phyloP scores from a whole-genome alignment of 2,113 vertebrate genomes.

The Melanocharis versteri region DNA sequence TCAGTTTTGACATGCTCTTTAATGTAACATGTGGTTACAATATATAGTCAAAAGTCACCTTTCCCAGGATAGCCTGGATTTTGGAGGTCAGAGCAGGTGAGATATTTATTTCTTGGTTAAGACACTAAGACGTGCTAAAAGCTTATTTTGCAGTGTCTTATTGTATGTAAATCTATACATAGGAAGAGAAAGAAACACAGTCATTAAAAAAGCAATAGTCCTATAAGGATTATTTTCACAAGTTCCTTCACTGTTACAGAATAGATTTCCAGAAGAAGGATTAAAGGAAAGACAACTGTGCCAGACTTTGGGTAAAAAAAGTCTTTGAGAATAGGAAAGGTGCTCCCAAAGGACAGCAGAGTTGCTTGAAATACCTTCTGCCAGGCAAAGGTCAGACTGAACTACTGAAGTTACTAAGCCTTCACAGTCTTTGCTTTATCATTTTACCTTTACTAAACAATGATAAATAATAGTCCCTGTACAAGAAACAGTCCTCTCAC shows the following conservation, averaged over 20 bases:
- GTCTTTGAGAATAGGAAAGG: background rate
- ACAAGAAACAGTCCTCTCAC: background rate
- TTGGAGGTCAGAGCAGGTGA: slow-evolving; percentile 11
- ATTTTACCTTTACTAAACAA: background rate
- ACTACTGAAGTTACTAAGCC: background rate
- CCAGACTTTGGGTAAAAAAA: background rate
- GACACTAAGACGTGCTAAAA: background rate
- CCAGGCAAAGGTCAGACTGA: background rate
- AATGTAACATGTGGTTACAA: slow-evolving; percentile 4
- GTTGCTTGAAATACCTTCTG: background rate
- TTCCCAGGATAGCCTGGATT: background rate
- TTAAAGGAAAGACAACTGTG: background rate
- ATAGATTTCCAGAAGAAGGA: background rate
- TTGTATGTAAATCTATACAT: background rate
- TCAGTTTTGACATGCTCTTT: background rate
- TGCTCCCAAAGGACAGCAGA: background rate
- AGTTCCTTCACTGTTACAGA: background rate
- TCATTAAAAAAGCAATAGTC: background rate
- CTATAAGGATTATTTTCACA: background rate
- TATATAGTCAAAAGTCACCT: slow-evolving; percentile 1
- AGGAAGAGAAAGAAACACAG: background rate
- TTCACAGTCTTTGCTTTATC: background rate
- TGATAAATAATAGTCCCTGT: background rate
- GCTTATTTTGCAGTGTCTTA: background rate
- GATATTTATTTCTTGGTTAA: background rate